These are phyloP conservation scores for Danaus chrysippus DNA, from an alignment of 2,888 invertebrate species.

Conservation along the genomic window DNA sequence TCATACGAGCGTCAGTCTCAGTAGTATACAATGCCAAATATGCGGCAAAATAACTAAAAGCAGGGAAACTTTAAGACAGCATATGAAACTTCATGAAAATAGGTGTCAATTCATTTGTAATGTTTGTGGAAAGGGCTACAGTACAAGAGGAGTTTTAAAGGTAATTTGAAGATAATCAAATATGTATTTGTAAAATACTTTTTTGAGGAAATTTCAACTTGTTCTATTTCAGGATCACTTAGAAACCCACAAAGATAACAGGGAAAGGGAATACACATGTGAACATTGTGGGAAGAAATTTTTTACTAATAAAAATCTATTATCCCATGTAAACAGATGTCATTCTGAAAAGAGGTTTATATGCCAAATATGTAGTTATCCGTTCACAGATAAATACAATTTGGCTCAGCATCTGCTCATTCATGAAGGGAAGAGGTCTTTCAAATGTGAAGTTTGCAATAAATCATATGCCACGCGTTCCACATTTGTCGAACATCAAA, in stretches of 20 bases:
- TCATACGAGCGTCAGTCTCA: slow-evolving; percentile 50
- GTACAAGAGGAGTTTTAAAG: slow-evolving; percentile 49
- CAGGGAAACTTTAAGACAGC: slow-evolving; percentile 53
- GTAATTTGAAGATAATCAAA: slow-evolving; percentile 32
- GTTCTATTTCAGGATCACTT: slow-evolving; percentile 51
- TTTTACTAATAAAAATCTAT: slow-evolving; percentile 54
- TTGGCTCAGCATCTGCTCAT: slow-evolving; percentile 60
- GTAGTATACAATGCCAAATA: slow-evolving; percentile 50
- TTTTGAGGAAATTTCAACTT: not conserved
- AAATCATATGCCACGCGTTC: slow-evolving; percentile 56
- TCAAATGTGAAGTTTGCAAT: slow-evolving; percentile 63
- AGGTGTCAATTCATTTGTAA: slow-evolving; percentile 54
- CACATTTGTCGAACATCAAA: slow-evolving; percentile 57
- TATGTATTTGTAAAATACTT: not conserved
- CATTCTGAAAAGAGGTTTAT: slow-evolving; percentile 61
- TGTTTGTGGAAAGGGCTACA: slow-evolving; percentile 62
- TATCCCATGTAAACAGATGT: slow-evolving; percentile 48
- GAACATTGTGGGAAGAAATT: slow-evolving; percentile 70
- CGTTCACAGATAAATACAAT: slow-evolving; percentile 65
- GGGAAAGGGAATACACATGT: slow-evolving; percentile 58
- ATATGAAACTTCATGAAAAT: slow-evolving; percentile 38
- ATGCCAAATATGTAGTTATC: slow-evolving; percentile 61
- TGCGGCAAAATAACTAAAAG: slow-evolving; percentile 65
- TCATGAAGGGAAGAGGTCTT: slow-evolving; percentile 53
- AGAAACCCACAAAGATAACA: slow-evolving; percentile 62